Percentiles rank a stretch among this genome's conserved stretches.
phyloP scores from a whole-genome alignment of 1,140 invertebrate genomes.

The Hydropsyche tenuis region DNA sequence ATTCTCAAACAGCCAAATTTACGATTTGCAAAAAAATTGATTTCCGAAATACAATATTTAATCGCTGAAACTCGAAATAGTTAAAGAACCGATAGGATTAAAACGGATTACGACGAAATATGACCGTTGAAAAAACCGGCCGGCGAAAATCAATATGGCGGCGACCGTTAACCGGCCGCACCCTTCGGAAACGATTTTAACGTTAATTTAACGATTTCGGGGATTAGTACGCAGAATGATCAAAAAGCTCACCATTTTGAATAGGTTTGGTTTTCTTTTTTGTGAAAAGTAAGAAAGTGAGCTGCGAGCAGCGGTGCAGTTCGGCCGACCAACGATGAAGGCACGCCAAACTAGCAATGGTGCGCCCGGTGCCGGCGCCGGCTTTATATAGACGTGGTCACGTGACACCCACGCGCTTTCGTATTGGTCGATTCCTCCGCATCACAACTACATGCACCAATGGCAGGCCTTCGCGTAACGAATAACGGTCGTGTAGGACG shows the following conservation, averaged over 20 bases:
- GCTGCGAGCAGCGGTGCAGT: slow-evolving; percentile 14
- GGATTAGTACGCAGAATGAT: background rate
- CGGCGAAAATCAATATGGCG: slow-evolving; percentile 11
- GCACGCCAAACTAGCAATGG: slow-evolving; percentile 12
- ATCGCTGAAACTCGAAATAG: background rate
- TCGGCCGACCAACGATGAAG: slow-evolving; percentile 19
- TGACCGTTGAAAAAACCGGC: background rate
- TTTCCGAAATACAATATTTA: background rate
- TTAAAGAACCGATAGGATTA: background rate
- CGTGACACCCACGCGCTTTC: slow-evolving; percentile 3
- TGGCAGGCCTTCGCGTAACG: background rate
- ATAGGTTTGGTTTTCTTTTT: background rate
- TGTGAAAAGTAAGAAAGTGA: background rate
- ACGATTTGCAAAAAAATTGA: background rate
- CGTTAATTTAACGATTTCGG: background rate
- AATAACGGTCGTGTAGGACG: slow-evolving; percentile 15
- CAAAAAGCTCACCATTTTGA: slow-evolving; percentile 26
- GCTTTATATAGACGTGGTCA: slow-evolving; percentile 10
- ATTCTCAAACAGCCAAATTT: background rate
- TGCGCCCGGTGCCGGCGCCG: background rate
- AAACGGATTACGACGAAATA: background rate
- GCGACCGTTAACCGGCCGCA: background rate
- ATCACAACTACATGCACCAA: background rate
- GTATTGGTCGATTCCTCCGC: slow-evolving; percentile 9
- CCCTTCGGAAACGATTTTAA: background rate